Conservation (phyloP, 2,888 invertebrate species). For the Agrotis clavis region DNA sequence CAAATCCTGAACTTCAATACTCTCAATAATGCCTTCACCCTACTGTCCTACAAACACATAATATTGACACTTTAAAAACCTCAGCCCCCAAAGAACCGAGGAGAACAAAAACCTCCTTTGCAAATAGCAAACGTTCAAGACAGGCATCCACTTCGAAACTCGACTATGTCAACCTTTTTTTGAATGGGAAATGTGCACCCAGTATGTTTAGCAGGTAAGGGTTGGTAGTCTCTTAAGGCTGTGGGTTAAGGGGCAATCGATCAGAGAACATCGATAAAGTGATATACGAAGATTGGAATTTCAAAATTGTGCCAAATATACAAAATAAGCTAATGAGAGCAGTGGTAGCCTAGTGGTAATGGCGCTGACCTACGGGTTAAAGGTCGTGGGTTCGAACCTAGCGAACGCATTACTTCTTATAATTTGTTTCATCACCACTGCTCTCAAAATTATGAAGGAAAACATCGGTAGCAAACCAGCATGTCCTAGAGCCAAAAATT, state of each 20-base stretch:
- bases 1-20: not conserved
- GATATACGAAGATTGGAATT: too few species aligned
- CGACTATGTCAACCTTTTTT: slow-evolving; percentile 26
- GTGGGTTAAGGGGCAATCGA: not conserved
- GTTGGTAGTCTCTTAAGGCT: not conserved
- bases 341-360: too few species aligned
- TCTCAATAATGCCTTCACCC: not conserved
- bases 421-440: too few species aligned
- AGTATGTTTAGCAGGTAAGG: not conserved
- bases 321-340: too few species aligned
- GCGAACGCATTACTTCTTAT: too few species aligned
- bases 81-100: not conserved
- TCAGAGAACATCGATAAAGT: too few species aligned
- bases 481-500: too few species aligned
- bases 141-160: slow-evolving; percentile 19
- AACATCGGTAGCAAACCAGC: too few species aligned
- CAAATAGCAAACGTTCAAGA: slow-evolving; percentile 39
- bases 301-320: too few species aligned
- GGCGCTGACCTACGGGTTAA: too few species aligned
- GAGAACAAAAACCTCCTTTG: slow-evolving; percentile 26
- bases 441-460: too few species aligned
- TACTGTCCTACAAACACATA: slow-evolving; percentile 4
- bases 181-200: not conserved
- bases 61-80: slow-evolving; percentile 24
- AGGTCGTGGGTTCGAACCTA: too few species aligned